Evolutionary conservation across 2,888 invertebrate genomes (phyloP), one percentile per base, ranked within the genome.

Genomic region (Steromphala cineraria): DNA sequence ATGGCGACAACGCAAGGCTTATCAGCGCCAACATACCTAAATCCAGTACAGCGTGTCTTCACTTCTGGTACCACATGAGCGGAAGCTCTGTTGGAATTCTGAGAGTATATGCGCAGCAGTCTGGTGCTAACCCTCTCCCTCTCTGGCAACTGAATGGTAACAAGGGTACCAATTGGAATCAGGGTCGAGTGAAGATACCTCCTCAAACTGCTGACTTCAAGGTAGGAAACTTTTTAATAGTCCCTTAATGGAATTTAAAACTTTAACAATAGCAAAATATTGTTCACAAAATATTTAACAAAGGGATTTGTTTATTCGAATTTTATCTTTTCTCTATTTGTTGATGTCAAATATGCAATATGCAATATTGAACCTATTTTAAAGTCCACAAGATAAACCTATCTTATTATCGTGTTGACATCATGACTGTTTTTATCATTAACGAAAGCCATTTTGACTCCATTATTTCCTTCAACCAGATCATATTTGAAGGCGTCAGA

Each of bases 1-100:
- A 95, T 0, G 95, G 95, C 0, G 95, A 95, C 87, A 93, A 92
- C 67, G 95, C 95, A 0, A 91, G 94, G 82, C 93, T 95, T 8
- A 62, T 88, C 36, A 89, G 89, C 7, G 84, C 84, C 8, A 67
- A 80, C 55, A 52, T 71, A 2, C 62, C 67, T 3, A 67, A 80
- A 21, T 80, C 83, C 0, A 76, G 75, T 21, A 80, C 81, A 15
- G 82, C 82, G 40, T 91, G 92, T 80, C 79, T 91, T 55, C 87
- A 85, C 8, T 92, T 92, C 85, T 93, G 89, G 88, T 93, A 92
- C 83, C 88, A 88, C 83, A 92, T 93, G 91, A 87, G 88, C 82
- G 92, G 92, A 2, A 75, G 40, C 24, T 81, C 76, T 53, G 84
- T 91, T 13, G 90, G 89, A 17, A 87, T 85, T 7, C 83, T 91